Evolutionary conservation across 1,140 invertebrate genomes (phyloP).

Genomic region (Bombyx mori): ASM3026992v2 NC_085114.1:7902001-7902500

Average conservation of each 20-base stretch:
- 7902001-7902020: constrained; percentile 78
- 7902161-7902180: constrained; percentile 72
- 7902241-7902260: constrained; percentile 74
- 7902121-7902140: constrained; percentile 61
- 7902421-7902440: constrained; percentile 81
- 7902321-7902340: constrained; percentile 80
- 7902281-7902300: constrained; percentile 86
- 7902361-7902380: constrained; percentile 74
- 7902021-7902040: constrained; percentile 76
- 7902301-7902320: constrained; percentile 84
- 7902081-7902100: constrained; percentile 72
- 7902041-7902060: constrained; percentile 75
- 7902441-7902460: constrained; percentile 74
- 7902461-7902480: constrained; percentile 53
- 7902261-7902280: constrained; percentile 84
- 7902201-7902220: constrained; percentile 74
- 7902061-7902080: constrained; percentile 84
- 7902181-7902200: constrained; percentile 79
- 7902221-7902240: constrained; percentile 72
- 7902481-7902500: constrained; percentile 77
- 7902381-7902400: constrained; percentile 83
- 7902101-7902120: constrained; percentile 68
- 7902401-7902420: constrained; percentile 79
- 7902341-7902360: constrained; percentile 77
- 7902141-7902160: constrained; percentile 49